phyloP scores from a whole-genome alignment of 2,797 vertebrate genomes.

The Mastacembelus armatus region DNA sequence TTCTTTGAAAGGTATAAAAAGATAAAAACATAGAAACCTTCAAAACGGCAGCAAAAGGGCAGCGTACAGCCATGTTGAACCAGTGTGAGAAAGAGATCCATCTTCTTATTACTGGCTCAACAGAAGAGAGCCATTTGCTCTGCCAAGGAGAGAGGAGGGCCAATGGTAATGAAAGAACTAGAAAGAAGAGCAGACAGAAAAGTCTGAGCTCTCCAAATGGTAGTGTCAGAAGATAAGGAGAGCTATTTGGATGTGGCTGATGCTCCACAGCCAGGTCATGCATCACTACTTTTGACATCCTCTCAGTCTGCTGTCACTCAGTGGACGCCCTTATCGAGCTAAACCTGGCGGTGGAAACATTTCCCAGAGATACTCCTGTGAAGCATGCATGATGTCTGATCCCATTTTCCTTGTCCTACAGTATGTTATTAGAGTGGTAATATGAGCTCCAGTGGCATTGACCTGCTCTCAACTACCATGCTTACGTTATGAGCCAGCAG shows the following conservation, averaged over 20 bases:
- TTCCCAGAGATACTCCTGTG: conserved; percentile 40
- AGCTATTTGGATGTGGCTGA: conserved; percentile 73
- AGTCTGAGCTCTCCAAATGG: conserved; percentile 64
- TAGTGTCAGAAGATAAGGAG: conserved; percentile 74
- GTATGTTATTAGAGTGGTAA: conserved; percentile 47
- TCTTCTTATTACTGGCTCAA: conserved; percentile 70
- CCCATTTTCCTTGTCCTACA: conserved; percentile 54
- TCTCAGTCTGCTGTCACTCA: conserved; percentile 68
- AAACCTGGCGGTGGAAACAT: conserved; percentile 48
- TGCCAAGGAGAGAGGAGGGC: conserved; percentile 50
- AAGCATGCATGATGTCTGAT: conserved; percentile 66
- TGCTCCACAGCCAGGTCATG: conserved; percentile 65
- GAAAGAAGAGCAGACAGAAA: conserved; percentile 34
- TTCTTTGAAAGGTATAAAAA: conserved; percentile 47
- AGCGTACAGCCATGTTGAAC: conserved; percentile 53
- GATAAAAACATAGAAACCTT: conserved; percentile 70
- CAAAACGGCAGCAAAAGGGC: conserved; percentile 52
- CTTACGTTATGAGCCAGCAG: conserved; percentile 71
- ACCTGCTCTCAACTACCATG: conserved; percentile 46
- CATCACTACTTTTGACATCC: conserved; percentile 73
- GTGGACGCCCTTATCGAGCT: conserved; percentile 59
- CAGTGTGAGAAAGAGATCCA: conserved; percentile 63
- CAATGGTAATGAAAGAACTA: conserved; percentile 27
- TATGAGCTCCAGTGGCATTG: conserved; percentile 44
- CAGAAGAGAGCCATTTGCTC: conserved; percentile 57